Evolutionary conservation across 1,140 invertebrate species (phyloP).

Genomic region (Procambarus clarkii): DNA sequence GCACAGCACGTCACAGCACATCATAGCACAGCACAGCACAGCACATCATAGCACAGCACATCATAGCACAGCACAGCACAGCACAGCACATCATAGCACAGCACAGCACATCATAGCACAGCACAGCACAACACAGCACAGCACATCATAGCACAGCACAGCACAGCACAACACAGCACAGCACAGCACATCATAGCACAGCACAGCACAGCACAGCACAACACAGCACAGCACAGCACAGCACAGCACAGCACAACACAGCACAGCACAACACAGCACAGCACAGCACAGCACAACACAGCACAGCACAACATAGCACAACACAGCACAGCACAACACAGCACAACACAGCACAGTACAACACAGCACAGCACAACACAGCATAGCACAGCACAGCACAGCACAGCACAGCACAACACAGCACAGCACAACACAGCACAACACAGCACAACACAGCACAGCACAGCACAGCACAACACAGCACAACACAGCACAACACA

Average conservation of each 20-base stretch:
- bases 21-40: no score
- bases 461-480: not conserved
- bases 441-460: not conserved
- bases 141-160: not conserved
- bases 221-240: conserved; percentile 32
- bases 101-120: no score
- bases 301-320: conserved; percentile 27
- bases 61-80: no score
- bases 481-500: conserved; percentile 9
- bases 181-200: not conserved
- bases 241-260: conserved; percentile 39
- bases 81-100: no score
- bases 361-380: conserved; percentile 26
- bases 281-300: conserved; percentile 34
- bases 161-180: no score
- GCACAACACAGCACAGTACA: conserved; percentile 24
- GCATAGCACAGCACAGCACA: conserved; percentile 15
- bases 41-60: no score
- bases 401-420: not conserved
- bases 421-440: not conserved
- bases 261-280: conserved; percentile 29
- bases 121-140: no score
- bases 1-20: no score
- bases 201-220: conserved; percentile 40
- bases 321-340: conserved; percentile 29